phyloP scores from a whole-genome alignment of 92 coral and sea anemone genomes.

The Blastomussa wellsi region DNA sequence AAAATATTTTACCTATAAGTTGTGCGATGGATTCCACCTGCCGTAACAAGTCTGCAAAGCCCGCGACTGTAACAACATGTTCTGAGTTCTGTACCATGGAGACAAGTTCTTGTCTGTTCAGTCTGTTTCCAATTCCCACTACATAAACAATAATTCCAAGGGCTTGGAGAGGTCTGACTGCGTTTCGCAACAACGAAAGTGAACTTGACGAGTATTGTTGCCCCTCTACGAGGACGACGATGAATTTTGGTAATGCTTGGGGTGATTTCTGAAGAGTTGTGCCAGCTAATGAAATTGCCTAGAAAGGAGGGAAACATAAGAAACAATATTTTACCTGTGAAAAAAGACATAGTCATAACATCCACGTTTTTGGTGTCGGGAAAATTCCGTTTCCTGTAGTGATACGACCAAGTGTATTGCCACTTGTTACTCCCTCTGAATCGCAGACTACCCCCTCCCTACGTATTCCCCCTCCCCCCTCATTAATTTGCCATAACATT shows the following conservation, averaged over 20 bases:
- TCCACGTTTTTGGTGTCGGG: not conserved
- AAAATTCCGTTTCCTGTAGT: not conserved
- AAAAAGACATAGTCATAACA: not conserved
- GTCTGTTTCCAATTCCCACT: slow-evolving; percentile 73
- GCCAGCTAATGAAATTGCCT: slow-evolving; percentile 66
- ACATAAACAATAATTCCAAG: slow-evolving; percentile 80
- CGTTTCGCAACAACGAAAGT: slow-evolving; percentile 54
- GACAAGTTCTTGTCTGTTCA: slow-evolving; percentile 61
- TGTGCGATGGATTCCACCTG: slow-evolving; percentile 62
- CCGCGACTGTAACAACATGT: slow-evolving; percentile 61
- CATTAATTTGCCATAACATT: not conserved
- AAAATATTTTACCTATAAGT: slow-evolving; percentile 67
- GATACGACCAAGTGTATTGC: not conserved
- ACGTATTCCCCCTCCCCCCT: too few relatives aligned
- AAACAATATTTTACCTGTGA: not conserved
- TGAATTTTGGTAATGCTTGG: slow-evolving; percentile 61
- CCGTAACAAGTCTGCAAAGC: slow-evolving; percentile 54
- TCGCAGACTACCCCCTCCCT: not conserved
- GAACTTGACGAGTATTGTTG: slow-evolving; percentile 44
- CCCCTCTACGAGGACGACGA: slow-evolving; percentile 68
- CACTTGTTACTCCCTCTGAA: not conserved
- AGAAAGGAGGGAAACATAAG: slow-evolving; percentile 1
- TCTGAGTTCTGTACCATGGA: slow-evolving; percentile 70
- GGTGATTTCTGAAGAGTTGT: slow-evolving; percentile 55
- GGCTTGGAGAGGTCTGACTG: slow-evolving; percentile 66